A percentile compares a stretch with the other conserved stretches of the same genome.
Evolutionary conservation across 2,888 invertebrate genomes (phyloP).

Genomic region (Tetanocera ferruginea): DNA sequence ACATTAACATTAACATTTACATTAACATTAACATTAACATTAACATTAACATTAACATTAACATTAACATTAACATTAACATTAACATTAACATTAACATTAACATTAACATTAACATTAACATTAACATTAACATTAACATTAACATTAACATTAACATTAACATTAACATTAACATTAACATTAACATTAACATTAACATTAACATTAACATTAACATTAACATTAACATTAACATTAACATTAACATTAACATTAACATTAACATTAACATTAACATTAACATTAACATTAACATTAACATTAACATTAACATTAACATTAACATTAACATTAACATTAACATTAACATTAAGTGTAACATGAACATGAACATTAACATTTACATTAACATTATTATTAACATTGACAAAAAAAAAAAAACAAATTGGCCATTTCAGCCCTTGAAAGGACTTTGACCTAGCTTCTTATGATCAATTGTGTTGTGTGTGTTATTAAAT

Average conservation of each 20-base stretch:
- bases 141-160: not conserved
- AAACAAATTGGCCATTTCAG: no score
- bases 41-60: not conserved
- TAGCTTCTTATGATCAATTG: no score
- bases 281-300: no score
- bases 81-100: not conserved
- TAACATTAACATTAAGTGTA: not conserved
- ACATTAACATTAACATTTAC: not conserved
- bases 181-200: not conserved
- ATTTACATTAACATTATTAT: no score
- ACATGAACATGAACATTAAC: not conserved
- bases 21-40: not conserved
- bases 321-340: not conserved
- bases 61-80: not conserved
- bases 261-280: no score
- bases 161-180: not conserved
- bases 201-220: no score
- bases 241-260: no score
- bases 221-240: no score
- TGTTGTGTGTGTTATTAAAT: no score
- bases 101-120: not conserved
- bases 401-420: no score
- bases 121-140: not conserved
- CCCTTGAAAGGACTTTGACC: no score
- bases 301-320: no score